A percentile compares a stretch with the other conserved stretches of the same genome.
phyloP scores from a whole-genome alignment of 2,797 vertebrate species.

The Vespertilio murinus region DNA sequence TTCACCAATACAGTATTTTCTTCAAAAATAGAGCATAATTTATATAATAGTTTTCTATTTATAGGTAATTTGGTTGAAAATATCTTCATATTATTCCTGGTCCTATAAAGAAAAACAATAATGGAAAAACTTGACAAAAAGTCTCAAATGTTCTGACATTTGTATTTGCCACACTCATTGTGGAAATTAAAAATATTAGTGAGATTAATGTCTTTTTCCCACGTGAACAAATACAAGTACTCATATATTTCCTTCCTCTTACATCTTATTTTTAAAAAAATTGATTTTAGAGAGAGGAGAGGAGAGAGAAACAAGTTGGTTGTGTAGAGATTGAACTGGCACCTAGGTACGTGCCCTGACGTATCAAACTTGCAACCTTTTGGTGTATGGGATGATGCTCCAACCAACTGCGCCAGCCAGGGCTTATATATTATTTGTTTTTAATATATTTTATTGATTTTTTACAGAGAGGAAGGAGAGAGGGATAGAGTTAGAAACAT shows the following conservation, averaged over 20 bases:
- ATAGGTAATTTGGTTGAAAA: slow-evolving; percentile 17
- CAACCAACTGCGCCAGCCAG: background rate
- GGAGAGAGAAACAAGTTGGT: background rate
- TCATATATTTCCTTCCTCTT: background rate
- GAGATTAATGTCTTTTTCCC: background rate
- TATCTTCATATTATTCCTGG: slow-evolving; percentile 32
- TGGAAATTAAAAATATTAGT: slow-evolving; percentile 29
- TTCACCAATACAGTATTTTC: slow-evolving; percentile 71
- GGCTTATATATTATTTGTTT: background rate
- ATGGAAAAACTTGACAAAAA: slow-evolving; percentile 52
- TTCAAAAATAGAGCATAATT: slow-evolving; percentile 63
- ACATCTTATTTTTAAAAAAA: background rate
- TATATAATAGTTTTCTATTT: slow-evolving; percentile 43
- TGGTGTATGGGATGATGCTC: background rate
- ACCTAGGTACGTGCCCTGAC: background rate
- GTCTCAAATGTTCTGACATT: background rate
- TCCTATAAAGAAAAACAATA: slow-evolving; percentile 67
- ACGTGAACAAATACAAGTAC: slow-evolving; percentile 13
- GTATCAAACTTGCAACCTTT: background rate
- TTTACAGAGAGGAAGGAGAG: too few relatives aligned
- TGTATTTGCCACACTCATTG: slow-evolving; percentile 15
- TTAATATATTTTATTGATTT: too few relatives aligned
- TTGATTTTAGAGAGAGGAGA: background rate
- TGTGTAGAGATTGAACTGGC: background rate
- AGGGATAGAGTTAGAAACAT: too few relatives aligned